These are phyloP conservation scores for Athene cunicularia DNA, from an alignment of 2,113 vertebrate species.

Conservation along the genomic window DNA sequence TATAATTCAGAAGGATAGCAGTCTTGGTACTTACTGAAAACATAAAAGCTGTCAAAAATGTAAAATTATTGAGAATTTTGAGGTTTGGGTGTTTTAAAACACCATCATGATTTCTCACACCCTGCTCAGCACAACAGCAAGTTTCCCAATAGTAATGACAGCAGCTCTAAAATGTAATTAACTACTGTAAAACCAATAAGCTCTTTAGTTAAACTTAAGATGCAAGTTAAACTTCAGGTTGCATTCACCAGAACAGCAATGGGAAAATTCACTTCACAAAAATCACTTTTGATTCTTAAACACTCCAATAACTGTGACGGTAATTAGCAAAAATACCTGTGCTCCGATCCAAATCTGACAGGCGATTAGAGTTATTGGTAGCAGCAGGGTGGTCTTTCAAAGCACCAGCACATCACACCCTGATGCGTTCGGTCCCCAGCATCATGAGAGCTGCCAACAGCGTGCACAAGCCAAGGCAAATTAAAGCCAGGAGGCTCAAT, in stretches of 20 bases:
- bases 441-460: neutral
- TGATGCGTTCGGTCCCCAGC: accelerated
- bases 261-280: neutral
- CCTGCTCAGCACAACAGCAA: neutral
- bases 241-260: accelerated
- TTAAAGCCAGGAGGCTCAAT: neutral
- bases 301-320: neutral
- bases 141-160: neutral
- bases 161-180: neutral
- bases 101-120: neutral
- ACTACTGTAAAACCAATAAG: neutral
- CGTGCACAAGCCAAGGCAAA: neutral
- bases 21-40: neutral
- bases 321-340: neutral
- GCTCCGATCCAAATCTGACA: neutral
- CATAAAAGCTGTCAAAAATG: neutral
- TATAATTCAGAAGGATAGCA: neutral
- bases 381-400: neutral
- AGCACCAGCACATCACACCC: neutral
- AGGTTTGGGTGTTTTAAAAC: neutral
- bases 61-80: neutral
- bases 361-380: neutral
- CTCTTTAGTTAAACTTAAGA: neutral
- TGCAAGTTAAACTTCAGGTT: neutral
- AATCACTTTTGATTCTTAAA: neutral